These are phyloP conservation scores for Embidobia sp. DNA, from an alignment of 2,888 invertebrate genomes.

Conservation along the genomic window DNA sequence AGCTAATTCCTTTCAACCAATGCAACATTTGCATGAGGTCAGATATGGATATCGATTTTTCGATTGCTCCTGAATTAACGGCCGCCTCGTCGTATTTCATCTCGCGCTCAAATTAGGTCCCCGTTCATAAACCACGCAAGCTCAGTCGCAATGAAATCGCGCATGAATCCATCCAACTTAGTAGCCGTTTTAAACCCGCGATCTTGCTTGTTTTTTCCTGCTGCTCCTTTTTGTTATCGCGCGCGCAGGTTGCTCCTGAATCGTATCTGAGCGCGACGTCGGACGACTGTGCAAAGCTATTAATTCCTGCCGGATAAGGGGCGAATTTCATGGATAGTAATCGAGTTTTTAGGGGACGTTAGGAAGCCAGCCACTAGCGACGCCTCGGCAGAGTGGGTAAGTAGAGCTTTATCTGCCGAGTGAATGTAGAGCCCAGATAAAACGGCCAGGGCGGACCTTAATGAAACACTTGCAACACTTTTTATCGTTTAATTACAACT, in stretches of 20 bases:
- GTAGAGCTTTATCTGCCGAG: conserved; percentile 48
- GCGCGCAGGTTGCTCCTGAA: conserved; percentile 36
- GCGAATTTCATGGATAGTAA: conserved; percentile 61
- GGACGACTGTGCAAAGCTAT: conserved; percentile 54
- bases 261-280: conserved; percentile 43
- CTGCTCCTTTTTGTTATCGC: conserved; percentile 41
- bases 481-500: conserved; percentile 66
- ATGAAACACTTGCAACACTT: conserved; percentile 63
- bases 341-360: conserved; percentile 60
- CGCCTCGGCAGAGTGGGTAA: conserved; percentile 37
- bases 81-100: conserved; percentile 1
- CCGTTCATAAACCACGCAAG: conserved; percentile 8
- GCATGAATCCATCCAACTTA: conserved; percentile 31
- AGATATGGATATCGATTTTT: too few relatives aligned
- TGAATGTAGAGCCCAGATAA: conserved; percentile 62
- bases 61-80: too few relatives aligned
- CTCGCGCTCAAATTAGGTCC: conserved; percentile 8
- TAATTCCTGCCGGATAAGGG: conserved; percentile 56
- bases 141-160: conserved; percentile 20
- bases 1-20: neutral
- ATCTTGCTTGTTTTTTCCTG: neutral
- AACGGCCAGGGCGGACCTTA: conserved; percentile 54
- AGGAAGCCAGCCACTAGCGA: conserved; percentile 30
- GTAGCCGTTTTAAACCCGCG: conserved; percentile 19
- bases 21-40: neutral